A percentile compares a stretch with the other conserved stretches of the same genome.
Conservation (phyloP, 2,797 vertebrate genomes). For the Acanthis flammea region DNA sequence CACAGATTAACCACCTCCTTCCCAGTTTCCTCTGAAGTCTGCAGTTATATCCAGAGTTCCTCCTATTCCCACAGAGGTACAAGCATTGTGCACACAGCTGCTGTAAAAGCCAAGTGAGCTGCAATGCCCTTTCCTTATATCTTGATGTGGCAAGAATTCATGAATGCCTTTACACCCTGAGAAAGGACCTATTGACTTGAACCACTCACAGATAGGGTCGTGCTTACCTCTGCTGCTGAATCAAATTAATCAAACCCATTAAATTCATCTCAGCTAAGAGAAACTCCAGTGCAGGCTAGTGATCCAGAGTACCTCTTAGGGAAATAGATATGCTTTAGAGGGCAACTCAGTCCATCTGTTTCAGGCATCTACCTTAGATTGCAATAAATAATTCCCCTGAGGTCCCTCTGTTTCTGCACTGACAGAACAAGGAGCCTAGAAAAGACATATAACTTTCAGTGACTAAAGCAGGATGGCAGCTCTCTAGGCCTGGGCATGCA, state of each 20-base stretch:
- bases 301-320: not conserved
- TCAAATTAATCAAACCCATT: not conserved
- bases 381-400: not conserved
- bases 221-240: not conserved
- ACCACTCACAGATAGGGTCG: not conserved
- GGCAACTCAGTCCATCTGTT: not conserved
- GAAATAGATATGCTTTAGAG: not conserved
- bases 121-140: not conserved
- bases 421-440: not conserved
- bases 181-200: not conserved
- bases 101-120: not conserved
- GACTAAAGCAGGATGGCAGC: not conserved
- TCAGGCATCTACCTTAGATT: not conserved
- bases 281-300: not conserved
- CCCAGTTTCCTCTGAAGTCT: not conserved
- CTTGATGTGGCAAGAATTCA: not conserved
- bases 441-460: not conserved
- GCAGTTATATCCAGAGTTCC: not conserved
- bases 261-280: not conserved
- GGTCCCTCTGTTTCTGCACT: not conserved
- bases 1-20: not conserved
- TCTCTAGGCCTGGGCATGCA: not conserved
- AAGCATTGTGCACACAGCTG: not conserved
- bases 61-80: not conserved
- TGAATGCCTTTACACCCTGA: not conserved